Evolutionary conservation across 2,888 invertebrate species (phyloP).

Genomic region (Macrosiphum euphorbiae): DNA sequence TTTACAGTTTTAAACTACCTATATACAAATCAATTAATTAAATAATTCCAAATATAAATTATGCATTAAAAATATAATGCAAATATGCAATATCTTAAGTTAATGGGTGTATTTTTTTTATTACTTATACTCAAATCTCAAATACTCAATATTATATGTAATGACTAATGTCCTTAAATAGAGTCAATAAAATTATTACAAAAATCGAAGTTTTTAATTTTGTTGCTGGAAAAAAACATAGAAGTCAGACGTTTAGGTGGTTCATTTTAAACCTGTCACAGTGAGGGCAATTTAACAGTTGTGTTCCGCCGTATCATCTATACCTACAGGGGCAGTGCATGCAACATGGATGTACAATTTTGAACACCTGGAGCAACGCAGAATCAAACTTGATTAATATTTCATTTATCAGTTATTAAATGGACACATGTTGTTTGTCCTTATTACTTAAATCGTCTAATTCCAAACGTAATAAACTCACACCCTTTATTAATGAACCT

Average conservation of each 20-base stretch:
- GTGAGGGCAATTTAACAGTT: too few relatives aligned
- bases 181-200: too few relatives aligned
- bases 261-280: too few relatives aligned
- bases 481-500: not conserved
- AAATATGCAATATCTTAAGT: not conserved
- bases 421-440: not conserved
- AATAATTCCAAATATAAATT: not conserved
- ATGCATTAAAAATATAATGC: not conserved
- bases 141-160: not conserved
- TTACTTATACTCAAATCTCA: not conserved
- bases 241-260: too few relatives aligned
- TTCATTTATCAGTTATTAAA: not conserved
- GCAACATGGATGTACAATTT: not conserved
- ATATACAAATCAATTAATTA: not conserved
- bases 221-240: too few relatives aligned
- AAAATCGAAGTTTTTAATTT: too few relatives aligned
- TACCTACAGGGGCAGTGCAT: too few relatives aligned
- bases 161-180: not conserved
- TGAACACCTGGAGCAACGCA: not conserved
- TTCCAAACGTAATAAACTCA: not conserved
- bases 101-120: not conserved
- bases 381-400: not conserved
- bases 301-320: too few relatives aligned
- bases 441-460: not conserved
- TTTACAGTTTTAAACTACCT: not conserved